Base-by-base conservation (phyloP, 53 echinoderm and acorn worm species). In the Arbacia lixula region DNA sequence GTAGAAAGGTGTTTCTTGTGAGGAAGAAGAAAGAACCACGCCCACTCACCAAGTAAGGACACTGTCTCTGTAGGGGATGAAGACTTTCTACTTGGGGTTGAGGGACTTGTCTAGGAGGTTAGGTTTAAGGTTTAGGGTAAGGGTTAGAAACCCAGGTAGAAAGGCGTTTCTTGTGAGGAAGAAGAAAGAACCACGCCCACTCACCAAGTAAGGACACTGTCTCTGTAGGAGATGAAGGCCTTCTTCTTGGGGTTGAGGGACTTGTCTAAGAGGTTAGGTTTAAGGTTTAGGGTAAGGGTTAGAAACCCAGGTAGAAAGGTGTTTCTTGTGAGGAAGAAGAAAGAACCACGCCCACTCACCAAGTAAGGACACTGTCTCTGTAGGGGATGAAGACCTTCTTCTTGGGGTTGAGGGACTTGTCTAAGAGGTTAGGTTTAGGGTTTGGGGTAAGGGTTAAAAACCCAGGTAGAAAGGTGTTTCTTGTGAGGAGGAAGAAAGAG, bases 381-480 rank as follows among this genome's bases (percentile, higher is more conserved):
- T 99, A 99, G 1, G 99, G 99, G 12, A 99, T 95, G 68, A 99
- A 99, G 52, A 89, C 89, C 37, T 98, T 98, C 92, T 91, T 99
- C 85, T 82, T 91, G 41, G 78, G 90, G 26, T 87, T 83, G 19
- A 87, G 76, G 28, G 99, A 92, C 53, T 88, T 92, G 24, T 95
- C 94, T 10, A 90, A 94, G 38, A 97, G 88, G 32, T 85, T 86
- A 2, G 94, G n/a, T n/a, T n/a, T n/a, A n/a, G n/a, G n/a, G n/a
- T n/a, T n/a, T n/a, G n/a, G n/a, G n/a, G n/a, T n/a, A n/a, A n/a
- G n/a, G n/a, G n/a, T n/a, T n/a, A n/a, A n/a, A n/a, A n/a, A n/a
- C n/a, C n/a, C n/a, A n/a, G n/a, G n/a, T n/a, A n/a, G n/a, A n/a
- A n/a, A n/a, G n/a, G n/a, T n/a, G n/a, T n/a, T n/a, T n/a, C n/a